Conservation (phyloP, 2,113 vertebrate species). For the Chauna torquata region DNA sequence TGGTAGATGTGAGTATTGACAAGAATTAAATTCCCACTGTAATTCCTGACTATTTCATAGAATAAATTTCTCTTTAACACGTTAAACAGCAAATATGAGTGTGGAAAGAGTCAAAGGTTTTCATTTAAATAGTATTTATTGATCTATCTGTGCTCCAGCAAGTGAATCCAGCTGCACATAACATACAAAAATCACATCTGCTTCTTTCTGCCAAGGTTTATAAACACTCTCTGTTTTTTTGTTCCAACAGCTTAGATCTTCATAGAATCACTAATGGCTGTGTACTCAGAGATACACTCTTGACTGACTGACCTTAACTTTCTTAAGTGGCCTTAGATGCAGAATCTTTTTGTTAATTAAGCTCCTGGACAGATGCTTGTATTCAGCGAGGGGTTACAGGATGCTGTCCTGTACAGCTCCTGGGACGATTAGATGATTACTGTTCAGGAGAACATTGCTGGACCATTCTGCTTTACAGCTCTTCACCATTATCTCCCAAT, state of each 20-base stretch:
- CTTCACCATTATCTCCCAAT: conserved; percentile 15
- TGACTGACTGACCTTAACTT: background rate
- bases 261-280: background rate
- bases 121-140: background rate
- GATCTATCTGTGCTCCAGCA: background rate
- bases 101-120: background rate
- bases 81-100: background rate
- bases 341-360: background rate
- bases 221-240: background rate
- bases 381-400: background rate
- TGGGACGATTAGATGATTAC: background rate
- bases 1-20: background rate
- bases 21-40: background rate
- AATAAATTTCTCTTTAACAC: background rate
- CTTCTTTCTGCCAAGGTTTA: background rate
- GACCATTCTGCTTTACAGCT: background rate
- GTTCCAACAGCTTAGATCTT: background rate
- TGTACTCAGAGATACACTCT: background rate
- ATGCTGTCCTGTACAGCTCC: background rate
- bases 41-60: background rate
- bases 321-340: background rate
- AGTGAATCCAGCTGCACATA: background rate
- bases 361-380: background rate
- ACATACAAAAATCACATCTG: background rate
- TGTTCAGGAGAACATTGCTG: background rate